Base-by-base conservation (phyloP, 1,140 invertebrate species). In the Trichoplusia ni region DNA sequence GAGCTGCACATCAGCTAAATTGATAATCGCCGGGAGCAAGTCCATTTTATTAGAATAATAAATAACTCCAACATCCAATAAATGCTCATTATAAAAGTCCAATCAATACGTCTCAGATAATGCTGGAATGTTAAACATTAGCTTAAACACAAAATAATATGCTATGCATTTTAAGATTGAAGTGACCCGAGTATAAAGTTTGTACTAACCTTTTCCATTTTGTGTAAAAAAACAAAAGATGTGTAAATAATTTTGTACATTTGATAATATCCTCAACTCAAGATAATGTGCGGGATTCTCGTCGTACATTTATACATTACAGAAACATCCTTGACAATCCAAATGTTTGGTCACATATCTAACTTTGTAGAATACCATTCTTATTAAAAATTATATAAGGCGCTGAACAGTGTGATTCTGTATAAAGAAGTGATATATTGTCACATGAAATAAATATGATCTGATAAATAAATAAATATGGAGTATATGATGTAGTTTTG, bases 41-140 rank as follows among this genome's bases (percentile, higher is more conserved):
- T 89, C 81, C 82, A 63, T 75, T 75, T 79, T 72, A 78, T 78
- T 73, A 77, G 18, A 85, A 60, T 60, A 86, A 85, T 77, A 84
- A 90, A 88, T 68, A 79, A 87, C 80, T 81, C 86, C 84, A 80
- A 86, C 79, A 84, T 88, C 88, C 86, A 67, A 83, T 75, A 84
- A 83, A 86, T 81, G 80, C 61, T 87, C 73, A 82, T 86, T 80
- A 83, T 71, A 90, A 86, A 86, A 84, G 72, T 87, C 86, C 88
- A 88, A 88, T 86, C 79, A 88, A 70, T 83, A 81, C 71, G 77
- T 84, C 78, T 85, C 71, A 82, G 56, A 81, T 79, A 86, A 77
- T 82, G 88, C 88, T 90, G 88, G 84, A 90, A 90, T 90, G 75
- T 90, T 84, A 90, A 90, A 90, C 74, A 87, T 86, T 81, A 89